Base-by-base conservation (phyloP, 2,113 vertebrate species). In the Brachionichthys hirsutus region DNA sequence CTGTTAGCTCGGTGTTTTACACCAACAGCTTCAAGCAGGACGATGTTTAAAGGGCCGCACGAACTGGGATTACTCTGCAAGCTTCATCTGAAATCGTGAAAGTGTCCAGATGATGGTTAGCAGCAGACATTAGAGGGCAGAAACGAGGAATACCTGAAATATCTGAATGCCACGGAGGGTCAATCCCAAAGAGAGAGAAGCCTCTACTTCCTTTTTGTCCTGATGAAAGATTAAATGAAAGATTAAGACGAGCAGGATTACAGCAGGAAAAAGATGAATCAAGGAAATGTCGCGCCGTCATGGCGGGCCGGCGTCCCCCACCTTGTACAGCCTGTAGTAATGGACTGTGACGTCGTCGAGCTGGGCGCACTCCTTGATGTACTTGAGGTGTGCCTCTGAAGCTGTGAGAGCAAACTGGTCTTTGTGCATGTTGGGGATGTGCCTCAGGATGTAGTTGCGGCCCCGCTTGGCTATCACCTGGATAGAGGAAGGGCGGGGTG, bases 111-210 rank as follows among this genome's bases (percentile, higher is more conserved):
- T 6, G 24, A 30, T 30, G 5, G 8, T 30, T 4, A 30, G 24
- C 24, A 30, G 24, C 24, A 30, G 8, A 30, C 24, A n/a, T n/a
- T n/a, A n/a, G n/a, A n/a, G n/a, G n/a, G n/a, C n/a, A 47, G 12
- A n/a, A 16, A 63, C 0, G 0, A 44, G 17, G 0, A 54, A 46
- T 66, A 98, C 97, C 95, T 99, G 97, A 82, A 98, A 99, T 80
- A 99, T 96, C 78, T 99, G 97, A 76, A 99, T 98, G n/a, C 97
- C 97, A n/a, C 95, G 90, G 17, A 97, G 91, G 0, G 97, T 99
- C 81, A 99, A 85, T 40, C 97, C 97, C 62, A 99, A 87, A 0
- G 94, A 95, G 41, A 99, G 85, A 7, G 97, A 95, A 1, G 96
- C 95, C 46, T 99, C 97, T 8, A 95, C 87, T 86, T 99, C 97